Conservation (phyloP, 2,888 invertebrate genomes). For the Caenorhabditis sulstoni region DNA sequence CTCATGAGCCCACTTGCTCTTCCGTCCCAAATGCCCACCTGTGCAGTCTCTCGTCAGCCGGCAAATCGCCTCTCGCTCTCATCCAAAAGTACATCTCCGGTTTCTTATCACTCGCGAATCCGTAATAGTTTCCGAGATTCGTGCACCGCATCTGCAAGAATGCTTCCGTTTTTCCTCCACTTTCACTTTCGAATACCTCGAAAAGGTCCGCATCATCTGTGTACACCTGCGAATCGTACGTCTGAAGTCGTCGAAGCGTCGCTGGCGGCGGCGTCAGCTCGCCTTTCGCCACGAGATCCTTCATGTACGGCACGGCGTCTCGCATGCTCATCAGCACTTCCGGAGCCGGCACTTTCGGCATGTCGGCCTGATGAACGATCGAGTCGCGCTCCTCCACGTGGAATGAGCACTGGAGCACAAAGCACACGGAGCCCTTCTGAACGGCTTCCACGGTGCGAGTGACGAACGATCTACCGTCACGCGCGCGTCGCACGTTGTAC, state of each 20-base stretch:
- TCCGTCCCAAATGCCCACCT: slow-evolving; percentile 24
- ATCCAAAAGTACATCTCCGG: slow-evolving; percentile 61
- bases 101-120: slow-evolving; percentile 50
- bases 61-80: slow-evolving; percentile 61
- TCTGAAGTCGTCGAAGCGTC: slow-evolving; percentile 44
- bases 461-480: slow-evolving; percentile 81
- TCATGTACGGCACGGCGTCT: slow-evolving; percentile 63
- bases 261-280: slow-evolving; percentile 49
- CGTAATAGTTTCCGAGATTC: slow-evolving; percentile 62
- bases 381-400: slow-evolving; percentile 69
- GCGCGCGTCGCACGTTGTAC: slow-evolving; percentile 81
- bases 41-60: slow-evolving; percentile 60
- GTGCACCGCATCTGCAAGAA: slow-evolving; percentile 66
- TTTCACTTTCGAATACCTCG: slow-evolving; percentile 30
- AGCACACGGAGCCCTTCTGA: slow-evolving; percentile 81
- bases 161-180: not conserved
- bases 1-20: not conserved
- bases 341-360: slow-evolving; percentile 69
- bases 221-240: slow-evolving; percentile 55
- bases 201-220: slow-evolving; percentile 61
- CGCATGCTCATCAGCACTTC: slow-evolving; percentile 57
- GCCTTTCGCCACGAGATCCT: slow-evolving; percentile 52
- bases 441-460: slow-evolving; percentile 81
- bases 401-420: slow-evolving; percentile 79
- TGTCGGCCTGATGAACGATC: slow-evolving; percentile 63